Percentiles rank a stretch among this genome's conserved stretches.
Conservation (phyloP, 1,140 invertebrate species). For the Diachasmimorpha longicaudata region DNA sequence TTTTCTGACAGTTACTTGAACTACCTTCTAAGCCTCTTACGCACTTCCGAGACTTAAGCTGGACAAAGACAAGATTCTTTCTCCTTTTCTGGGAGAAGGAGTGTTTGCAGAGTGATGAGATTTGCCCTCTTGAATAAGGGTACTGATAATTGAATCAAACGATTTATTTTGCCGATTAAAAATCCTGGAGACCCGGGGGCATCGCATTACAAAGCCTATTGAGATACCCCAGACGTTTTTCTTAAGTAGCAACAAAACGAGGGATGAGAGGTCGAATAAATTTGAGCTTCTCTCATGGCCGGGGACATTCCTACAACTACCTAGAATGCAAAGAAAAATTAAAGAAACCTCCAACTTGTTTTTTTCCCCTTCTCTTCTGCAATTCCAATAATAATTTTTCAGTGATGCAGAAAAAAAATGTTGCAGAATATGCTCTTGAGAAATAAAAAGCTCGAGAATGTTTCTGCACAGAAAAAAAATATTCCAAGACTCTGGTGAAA, state of each 20-base stretch:
- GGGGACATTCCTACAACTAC: neutral
- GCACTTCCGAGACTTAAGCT: conserved; percentile 55
- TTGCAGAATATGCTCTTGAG: no score
- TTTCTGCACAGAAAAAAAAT: neutral
- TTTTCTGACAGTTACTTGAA: conserved; percentile 44
- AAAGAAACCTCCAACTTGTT: no score
- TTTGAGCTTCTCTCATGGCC: neutral
- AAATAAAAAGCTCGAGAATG: no score
- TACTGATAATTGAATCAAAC: conserved; percentile 63
- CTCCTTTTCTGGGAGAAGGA: conserved; percentile 29
- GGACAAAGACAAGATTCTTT: conserved; percentile 58
- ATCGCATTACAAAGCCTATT: conserved; percentile 2
- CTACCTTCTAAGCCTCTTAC: conserved; percentile 61
- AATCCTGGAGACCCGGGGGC: conserved; percentile 45
- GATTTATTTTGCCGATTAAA: conserved; percentile 64
- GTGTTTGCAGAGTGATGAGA: neutral
- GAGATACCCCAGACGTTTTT: conserved; percentile 1
- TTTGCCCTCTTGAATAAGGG: conserved; percentile 34
- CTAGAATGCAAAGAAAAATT: no score
- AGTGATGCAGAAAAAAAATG: neutral
- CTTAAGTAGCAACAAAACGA: neutral
- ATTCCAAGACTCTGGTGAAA: neutral
- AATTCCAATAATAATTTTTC: neutral
- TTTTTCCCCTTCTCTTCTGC: no score
- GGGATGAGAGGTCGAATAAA: neutral